Percentiles rank a stretch among this genome's conserved stretches.
Evolutionary conservation across 1,140 invertebrate genomes (phyloP).

Genomic region (Orius laevigatus): DNA sequence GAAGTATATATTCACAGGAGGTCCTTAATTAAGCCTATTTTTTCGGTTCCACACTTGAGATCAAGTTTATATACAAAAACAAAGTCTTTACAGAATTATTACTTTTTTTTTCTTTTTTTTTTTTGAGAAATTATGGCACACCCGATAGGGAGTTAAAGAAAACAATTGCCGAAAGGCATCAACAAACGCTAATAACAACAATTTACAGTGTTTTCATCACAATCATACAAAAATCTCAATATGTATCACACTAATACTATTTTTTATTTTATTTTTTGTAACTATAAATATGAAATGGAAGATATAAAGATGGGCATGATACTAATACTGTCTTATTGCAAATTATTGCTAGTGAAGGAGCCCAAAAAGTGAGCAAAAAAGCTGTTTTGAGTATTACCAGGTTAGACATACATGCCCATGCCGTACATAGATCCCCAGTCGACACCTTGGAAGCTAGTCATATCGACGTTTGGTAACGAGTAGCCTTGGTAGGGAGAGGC

Average conservation of each 20-base stretch:
- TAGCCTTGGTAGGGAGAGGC: slow-evolving; percentile 63
- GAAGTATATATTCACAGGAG: no score
- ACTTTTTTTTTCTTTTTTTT: slow-evolving; percentile 2
- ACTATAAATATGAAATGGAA: slow-evolving; percentile 14
- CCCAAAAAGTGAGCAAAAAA: slow-evolving; percentile 5
- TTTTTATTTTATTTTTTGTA: slow-evolving; percentile 17
- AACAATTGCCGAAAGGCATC: slow-evolving; percentile 13
- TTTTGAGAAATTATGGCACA: slow-evolving; percentile 13
- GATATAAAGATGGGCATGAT: slow-evolving; percentile 17
- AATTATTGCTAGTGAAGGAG: slow-evolving; percentile 22
- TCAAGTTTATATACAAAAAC: slow-evolving; percentile 17
- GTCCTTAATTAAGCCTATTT: slow-evolving; percentile 7
- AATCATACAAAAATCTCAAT: slow-evolving; percentile 16
- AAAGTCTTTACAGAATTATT: slow-evolving; percentile 8
- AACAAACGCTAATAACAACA: slow-evolving; percentile 15
- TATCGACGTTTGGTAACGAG: slow-evolving; percentile 67
- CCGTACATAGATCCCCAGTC: slow-evolving; percentile 82
- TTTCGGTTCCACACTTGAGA: slow-evolving; percentile 17
- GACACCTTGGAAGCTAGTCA: slow-evolving; percentile 77
- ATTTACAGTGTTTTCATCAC: slow-evolving; percentile 13
- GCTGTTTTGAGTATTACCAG: not conserved
- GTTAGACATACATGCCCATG: slow-evolving; percentile 76
- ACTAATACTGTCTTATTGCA: slow-evolving; percentile 21
- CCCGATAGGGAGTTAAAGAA: slow-evolving; percentile 12
- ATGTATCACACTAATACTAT: slow-evolving; percentile 26